phyloP scores from a whole-genome alignment of 2,113 vertebrate species.

The Hipposideros armiger region DNA sequence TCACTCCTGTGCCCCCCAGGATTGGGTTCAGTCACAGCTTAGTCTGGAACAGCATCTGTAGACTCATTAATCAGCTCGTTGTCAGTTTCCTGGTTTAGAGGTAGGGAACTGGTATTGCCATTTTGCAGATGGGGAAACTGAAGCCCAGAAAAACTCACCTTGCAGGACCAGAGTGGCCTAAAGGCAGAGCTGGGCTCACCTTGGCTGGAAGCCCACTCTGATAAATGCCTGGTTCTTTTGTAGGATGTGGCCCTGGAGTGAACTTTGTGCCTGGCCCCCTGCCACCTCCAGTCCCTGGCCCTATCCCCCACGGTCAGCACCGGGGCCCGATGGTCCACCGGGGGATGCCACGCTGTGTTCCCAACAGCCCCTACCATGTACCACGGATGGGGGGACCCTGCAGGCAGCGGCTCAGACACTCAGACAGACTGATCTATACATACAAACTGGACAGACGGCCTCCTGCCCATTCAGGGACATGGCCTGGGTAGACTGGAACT shows the following conservation, averaged over 20 bases:
- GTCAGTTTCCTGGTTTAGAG: not conserved
- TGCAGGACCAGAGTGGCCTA: not conserved
- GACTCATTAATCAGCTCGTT: not conserved
- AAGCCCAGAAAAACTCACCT: not conserved
- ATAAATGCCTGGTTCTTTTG: conserved; percentile 74
- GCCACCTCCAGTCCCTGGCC: conserved; percentile 67
- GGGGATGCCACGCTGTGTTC: conserved; percentile 75
- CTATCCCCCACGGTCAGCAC: conserved; percentile 68
- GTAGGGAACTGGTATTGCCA: not conserved
- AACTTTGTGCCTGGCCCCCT: conserved; percentile 74
- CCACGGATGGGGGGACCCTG: conserved; percentile 51
- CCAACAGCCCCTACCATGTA: conserved; percentile 73
- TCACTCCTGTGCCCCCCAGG: not conserved
- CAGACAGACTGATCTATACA: conserved; percentile 75
- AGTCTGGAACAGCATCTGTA: not conserved
- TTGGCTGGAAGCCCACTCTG: conserved; percentile 20
- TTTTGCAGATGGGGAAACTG: conserved; percentile 18
- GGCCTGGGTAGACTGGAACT: conserved; percentile 68
- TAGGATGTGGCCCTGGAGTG: conserved; percentile 77
- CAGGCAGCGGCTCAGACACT: conserved; percentile 75
- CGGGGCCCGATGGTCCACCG: conserved; percentile 72
- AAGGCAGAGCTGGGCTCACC: not conserved
- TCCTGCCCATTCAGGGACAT: conserved; percentile 73
- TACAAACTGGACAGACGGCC: conserved; percentile 68
- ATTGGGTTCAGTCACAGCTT: not conserved